Evolutionary conservation across 2,113 vertebrate genomes (phyloP).

Genomic region (Sphaerodactylus townsendi): DNA sequence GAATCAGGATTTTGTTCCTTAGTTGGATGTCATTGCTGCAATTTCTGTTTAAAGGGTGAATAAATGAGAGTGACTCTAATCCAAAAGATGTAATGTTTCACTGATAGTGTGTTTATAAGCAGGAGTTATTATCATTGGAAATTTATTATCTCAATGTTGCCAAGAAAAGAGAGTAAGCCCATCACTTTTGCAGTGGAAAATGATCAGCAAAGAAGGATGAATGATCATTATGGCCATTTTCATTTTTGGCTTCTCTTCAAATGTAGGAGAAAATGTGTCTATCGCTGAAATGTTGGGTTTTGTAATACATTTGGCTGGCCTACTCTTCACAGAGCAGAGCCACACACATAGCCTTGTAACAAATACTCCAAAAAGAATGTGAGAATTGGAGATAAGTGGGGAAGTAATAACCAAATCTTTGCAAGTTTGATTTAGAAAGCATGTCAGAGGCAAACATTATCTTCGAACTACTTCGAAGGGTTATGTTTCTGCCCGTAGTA

Average conservation of each 20-base stretch:
- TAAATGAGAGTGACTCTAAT: too few relatives aligned
- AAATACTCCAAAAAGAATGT: conserved; percentile 43
- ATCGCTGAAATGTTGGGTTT: conserved; percentile 41
- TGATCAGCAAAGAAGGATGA: conserved; percentile 20
- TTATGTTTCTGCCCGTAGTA: neutral
- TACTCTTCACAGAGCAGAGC: conserved; percentile 45
- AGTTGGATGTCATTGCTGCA: too few relatives aligned
- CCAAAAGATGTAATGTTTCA: too few relatives aligned
- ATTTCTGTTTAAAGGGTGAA: too few relatives aligned
- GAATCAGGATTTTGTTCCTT: too few relatives aligned
- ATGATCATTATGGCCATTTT: conserved; percentile 43
- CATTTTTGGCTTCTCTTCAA: conserved; percentile 52
- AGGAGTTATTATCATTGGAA: neutral
- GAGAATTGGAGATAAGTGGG: conserved; percentile 6
- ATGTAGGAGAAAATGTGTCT: conserved; percentile 47
- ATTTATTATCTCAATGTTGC: conserved; percentile 3
- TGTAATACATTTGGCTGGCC: conserved; percentile 46
- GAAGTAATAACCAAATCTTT: conserved; percentile 10
- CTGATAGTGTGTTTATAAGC: too few relatives aligned
- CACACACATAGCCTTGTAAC: conserved; percentile 58
- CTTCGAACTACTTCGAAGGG: neutral
- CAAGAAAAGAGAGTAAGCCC: conserved; percentile 6
- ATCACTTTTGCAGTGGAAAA: conserved; percentile 19
- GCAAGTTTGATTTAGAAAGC: conserved; percentile 20
- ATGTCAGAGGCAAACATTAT: neutral